phyloP scores from a whole-genome alignment of 2,797 vertebrate genomes.

The Macroramphosus scolopax region DNA sequence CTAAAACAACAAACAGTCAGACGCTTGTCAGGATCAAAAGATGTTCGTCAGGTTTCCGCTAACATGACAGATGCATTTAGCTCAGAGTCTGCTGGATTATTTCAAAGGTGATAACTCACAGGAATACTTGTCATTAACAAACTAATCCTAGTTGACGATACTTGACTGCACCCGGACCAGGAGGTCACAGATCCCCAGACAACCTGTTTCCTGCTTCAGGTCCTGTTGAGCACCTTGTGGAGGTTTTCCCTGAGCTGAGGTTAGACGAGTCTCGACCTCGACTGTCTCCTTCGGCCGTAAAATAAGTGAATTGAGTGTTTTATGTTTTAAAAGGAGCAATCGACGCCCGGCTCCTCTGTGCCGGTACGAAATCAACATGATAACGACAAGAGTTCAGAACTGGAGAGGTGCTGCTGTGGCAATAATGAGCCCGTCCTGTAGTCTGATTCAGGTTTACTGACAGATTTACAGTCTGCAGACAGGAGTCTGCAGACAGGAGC shows the following conservation, averaged over 20 bases:
- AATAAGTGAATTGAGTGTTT: constrained; percentile 29
- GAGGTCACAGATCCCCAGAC: not conserved
- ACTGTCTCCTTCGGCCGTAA: constrained; percentile 21
- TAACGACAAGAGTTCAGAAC: constrained; percentile 43
- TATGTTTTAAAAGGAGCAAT: constrained; percentile 28
- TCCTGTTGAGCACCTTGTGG: constrained; percentile 1
- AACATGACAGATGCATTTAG: too few relatives aligned
- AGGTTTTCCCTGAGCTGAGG: constrained; percentile 14
- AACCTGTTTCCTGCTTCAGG: not conserved
- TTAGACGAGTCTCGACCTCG: constrained; percentile 31
- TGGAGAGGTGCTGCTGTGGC: constrained; percentile 24
- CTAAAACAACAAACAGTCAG: too few relatives aligned
- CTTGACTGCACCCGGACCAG: too few relatives aligned
- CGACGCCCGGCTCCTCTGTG: constrained; percentile 21
- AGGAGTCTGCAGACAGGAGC: too few relatives aligned
- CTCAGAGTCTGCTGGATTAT: too few relatives aligned
- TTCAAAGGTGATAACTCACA: too few relatives aligned
- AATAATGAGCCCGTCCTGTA: constrained; percentile 47
- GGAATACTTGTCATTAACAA: too few relatives aligned
- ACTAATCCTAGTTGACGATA: not conserved
- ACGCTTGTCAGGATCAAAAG: too few relatives aligned
- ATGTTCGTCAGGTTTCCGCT: too few relatives aligned
- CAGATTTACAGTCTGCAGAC: constrained; percentile 50
- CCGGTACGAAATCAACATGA: constrained; percentile 25
- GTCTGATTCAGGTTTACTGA: constrained; percentile 33